Evolutionary conservation across 2,888 invertebrate genomes (phyloP), one percentile per base, ranked within the genome.

Genomic region (Orchestes rusci): DNA sequence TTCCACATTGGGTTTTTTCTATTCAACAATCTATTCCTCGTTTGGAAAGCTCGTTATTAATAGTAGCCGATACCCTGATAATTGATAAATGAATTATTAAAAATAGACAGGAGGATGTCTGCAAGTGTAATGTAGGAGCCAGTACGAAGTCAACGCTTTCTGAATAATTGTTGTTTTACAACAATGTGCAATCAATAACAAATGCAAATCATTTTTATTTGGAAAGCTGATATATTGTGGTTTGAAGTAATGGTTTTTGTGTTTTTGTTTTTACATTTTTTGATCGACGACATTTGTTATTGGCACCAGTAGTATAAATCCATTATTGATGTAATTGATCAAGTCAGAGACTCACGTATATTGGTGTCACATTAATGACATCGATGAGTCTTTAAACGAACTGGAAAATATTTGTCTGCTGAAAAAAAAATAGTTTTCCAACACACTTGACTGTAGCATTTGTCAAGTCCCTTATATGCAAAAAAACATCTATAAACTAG

Each of bases 31-130:
- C 39, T 45, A 43, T 48, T 48, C 45, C 45, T 50, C 37, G 48
- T 52, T 49, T 43, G 50, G 50, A 51, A 53, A 51, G 45, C 44
- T 34, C 28, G 40, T 50, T 48, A 48, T 50, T 47, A 50, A 45
- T 53, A 50, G 47, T 48, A 43, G 52, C 43, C 48, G 28, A 48
- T 40, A 48, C 37, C 36, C 37, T 33, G 20, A 28, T 48, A 45
- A 45, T 49, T 45, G 49, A 49, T 49, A 45, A 49, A 49, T 45
- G 33, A 39, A 8, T 33, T 28, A 40, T 43, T 43, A 43, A 38
- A 38, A 42, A 46, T 46, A 33, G 38, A 12, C 30, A 18, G 12
- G 37, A 33, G n/a, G n/a, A 32, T 49, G 49, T 49, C 45, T 49
- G 49, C 49, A 42, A 45, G 49, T 49, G 49, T 49, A 49, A 49